Percentiles rank a stretch among this genome's conserved stretches.
Evolutionary conservation across 2,797 vertebrate genomes (phyloP).

Genomic region (Mico argentatus): DNA sequence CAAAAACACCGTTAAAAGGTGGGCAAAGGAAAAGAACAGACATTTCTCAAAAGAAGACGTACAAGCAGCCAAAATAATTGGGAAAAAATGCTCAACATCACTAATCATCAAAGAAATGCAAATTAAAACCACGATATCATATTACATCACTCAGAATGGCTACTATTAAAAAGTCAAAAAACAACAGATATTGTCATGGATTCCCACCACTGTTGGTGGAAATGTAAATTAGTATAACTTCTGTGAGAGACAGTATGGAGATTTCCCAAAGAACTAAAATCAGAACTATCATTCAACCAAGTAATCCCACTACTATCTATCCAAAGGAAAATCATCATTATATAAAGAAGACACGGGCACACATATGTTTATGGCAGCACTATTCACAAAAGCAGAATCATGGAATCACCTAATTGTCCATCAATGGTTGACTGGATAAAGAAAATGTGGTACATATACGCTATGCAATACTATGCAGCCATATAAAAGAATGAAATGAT

Average conservation of each 20-base stretch:
- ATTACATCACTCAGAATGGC: not conserved
- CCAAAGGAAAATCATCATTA: not conserved
- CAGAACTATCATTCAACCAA: not conserved
- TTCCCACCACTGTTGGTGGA: not conserved
- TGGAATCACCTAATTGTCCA: not conserved
- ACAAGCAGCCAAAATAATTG: not conserved
- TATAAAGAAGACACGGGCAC: not conserved
- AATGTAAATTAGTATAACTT: not conserved
- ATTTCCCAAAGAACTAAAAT: not conserved
- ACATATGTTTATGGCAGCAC: not conserved
- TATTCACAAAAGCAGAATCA: not conserved
- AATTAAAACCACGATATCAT: not conserved
- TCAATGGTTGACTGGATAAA: not conserved
- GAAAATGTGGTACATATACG: too few relatives aligned
- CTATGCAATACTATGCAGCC: not conserved
- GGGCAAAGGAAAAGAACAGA: not conserved
- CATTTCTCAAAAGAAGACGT: not conserved
- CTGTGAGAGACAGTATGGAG: not conserved
- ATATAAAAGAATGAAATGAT: not conserved
- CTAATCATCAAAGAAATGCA: not conserved
- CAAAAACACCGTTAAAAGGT: not conserved
- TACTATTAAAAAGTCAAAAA: not conserved
- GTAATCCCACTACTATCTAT: not conserved
- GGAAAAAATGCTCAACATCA: not conserved
- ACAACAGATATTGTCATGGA: not conserved